phyloP scores from a whole-genome alignment of 2,797 vertebrate genomes.

The Lepidocolaptes lacrymiger region DNA sequence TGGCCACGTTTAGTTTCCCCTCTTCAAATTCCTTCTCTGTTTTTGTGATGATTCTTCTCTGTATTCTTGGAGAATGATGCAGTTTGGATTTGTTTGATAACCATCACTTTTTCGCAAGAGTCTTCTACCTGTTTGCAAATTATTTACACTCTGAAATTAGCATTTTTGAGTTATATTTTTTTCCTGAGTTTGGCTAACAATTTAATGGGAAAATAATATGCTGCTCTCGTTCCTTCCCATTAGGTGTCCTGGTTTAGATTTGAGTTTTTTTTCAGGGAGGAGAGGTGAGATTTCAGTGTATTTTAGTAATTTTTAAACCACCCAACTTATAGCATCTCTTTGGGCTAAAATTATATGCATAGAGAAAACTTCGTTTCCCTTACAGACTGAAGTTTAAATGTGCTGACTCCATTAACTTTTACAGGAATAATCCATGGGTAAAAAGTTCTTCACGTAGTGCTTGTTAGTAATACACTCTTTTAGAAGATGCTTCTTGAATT shows the following conservation, averaged over 20 bases:
- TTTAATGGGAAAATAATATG: background rate
- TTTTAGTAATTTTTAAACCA: background rate
- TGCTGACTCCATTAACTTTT: background rate
- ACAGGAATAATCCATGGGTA: background rate
- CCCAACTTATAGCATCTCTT: background rate
- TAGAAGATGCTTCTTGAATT: background rate
- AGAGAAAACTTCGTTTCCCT: background rate
- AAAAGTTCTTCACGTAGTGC: background rate
- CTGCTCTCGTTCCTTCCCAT: background rate
- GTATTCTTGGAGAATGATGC: background rate
- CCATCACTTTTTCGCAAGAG: background rate
- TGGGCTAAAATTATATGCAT: background rate
- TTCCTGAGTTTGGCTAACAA: background rate
- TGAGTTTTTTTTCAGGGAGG: fast-evolving
- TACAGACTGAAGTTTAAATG: background rate
- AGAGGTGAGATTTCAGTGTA: background rate
- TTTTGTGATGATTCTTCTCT: background rate
- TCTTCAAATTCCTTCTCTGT: background rate
- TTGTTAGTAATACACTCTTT: background rate
- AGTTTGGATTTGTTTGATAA: background rate
- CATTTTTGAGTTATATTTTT: background rate
- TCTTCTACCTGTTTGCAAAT: background rate
- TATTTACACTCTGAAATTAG: background rate
- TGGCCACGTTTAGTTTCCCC: background rate
- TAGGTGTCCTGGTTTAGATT: background rate